These are phyloP conservation scores for Tipula confusa DNA, from an alignment of 2,888 invertebrate species.

Conservation along the genomic window DNA sequence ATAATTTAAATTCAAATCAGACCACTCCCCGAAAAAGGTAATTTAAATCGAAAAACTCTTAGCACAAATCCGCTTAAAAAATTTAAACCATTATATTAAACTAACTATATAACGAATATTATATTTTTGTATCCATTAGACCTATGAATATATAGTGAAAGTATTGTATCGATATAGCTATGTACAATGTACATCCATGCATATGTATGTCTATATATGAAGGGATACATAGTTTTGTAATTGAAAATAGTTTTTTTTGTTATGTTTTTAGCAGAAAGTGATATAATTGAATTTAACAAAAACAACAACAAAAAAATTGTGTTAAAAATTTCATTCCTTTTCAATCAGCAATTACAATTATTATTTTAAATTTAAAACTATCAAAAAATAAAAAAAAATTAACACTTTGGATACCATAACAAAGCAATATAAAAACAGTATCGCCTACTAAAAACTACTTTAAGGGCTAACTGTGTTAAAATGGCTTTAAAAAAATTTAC, in stretches of 20 bases:
- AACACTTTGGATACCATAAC: neutral
- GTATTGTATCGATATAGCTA: neutral
- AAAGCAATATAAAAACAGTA: no score
- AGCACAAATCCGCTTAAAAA: neutral
- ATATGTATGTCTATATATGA: no score
- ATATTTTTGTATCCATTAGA: neutral
- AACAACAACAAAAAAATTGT: neutral
- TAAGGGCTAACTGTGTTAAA: no score
- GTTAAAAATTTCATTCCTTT: neutral
- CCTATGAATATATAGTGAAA: neutral
- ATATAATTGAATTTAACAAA: neutral
- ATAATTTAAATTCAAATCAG: neutral
- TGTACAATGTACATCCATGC: no score
- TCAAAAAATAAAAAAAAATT: neutral
- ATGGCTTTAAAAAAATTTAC: no score
- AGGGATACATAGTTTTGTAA: neutral
- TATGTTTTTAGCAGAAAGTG: neutral
- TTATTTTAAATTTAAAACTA: neutral
- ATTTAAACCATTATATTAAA: neutral
- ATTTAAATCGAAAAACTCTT: neutral
- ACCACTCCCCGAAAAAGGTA: neutral
- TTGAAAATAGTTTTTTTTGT: neutral
- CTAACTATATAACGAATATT: neutral
- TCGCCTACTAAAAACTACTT: no score
- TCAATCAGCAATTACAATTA: slow-evolving; percentile 20